phyloP scores from a whole-genome alignment of 2,888 invertebrate species.

The Opisthograptis luteolata region DNA sequence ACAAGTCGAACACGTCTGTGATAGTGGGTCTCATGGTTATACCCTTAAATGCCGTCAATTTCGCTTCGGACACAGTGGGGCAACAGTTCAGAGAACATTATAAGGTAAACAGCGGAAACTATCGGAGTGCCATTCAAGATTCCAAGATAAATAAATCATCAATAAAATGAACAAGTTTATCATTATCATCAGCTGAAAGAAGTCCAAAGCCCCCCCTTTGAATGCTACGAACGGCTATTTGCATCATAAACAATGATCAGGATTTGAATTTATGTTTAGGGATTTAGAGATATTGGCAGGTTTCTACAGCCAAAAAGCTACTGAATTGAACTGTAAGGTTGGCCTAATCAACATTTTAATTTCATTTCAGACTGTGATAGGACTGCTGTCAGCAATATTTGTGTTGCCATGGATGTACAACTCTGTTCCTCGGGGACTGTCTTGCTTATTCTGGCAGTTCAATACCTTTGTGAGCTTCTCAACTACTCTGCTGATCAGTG shows the following conservation, averaged over 20 bases:
- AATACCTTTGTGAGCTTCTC: conserved; percentile 72
- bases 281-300: no score
- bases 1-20: conserved; percentile 87
- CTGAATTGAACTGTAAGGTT: no score
- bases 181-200: no score
- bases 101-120: no score
- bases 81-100: conserved; percentile 87
- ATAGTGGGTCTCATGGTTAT: conserved; percentile 84
- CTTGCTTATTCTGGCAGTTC: conserved; percentile 84
- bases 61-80: conserved; percentile 89
- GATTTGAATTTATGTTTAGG: no score
- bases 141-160: no score
- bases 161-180: no score
- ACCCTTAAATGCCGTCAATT: conserved; percentile 91
- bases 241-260: no score
- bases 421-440: conserved; percentile 87
- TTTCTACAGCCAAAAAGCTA: no score
- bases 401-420: conserved; percentile 87
- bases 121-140: conserved; percentile 25
- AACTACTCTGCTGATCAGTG: conserved; percentile 77
- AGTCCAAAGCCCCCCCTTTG: no score
- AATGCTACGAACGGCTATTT: no score
- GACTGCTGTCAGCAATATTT: conserved; percentile 70
- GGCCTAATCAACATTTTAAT: no score
- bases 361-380: conserved; percentile 71